Conservation (phyloP, 2,797 vertebrate genomes). For the Heteromormyrus szaboi region DNA sequence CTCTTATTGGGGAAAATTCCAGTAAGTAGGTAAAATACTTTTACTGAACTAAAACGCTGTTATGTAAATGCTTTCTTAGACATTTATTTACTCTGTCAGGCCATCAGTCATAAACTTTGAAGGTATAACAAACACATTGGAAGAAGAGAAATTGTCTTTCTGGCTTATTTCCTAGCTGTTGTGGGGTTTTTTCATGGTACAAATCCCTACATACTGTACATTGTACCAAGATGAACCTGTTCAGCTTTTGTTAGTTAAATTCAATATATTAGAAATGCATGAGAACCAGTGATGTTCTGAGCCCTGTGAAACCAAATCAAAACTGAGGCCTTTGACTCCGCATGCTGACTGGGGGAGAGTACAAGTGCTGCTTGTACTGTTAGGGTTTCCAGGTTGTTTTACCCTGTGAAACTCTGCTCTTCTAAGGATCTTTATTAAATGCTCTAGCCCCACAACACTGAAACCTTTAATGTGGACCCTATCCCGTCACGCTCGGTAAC, state of each 20-base stretch:
- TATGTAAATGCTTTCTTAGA: neutral
- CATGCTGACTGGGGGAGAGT: neutral
- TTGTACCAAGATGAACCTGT: neutral
- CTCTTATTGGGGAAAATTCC: neutral
- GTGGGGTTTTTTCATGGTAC: neutral
- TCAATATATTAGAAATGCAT: neutral
- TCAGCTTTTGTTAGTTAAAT: neutral
- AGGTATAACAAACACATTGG: neutral
- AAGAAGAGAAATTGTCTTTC: neutral
- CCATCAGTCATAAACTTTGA: neutral
- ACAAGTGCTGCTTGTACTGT: neutral
- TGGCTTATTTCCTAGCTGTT: neutral
- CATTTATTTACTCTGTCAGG: neutral
- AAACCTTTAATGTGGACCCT: neutral
- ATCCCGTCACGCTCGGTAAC: neutral
- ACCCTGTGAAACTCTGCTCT: neutral
- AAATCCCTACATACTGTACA: neutral
- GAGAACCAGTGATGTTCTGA: neutral
- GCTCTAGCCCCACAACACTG: neutral
- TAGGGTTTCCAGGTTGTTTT: neutral
- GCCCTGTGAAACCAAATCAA: neutral
- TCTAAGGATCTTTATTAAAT: neutral
- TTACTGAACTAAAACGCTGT: neutral
- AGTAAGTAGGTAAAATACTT: neutral
- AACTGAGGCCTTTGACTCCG: neutral